Evolutionary conservation across 2,888 invertebrate genomes (phyloP).

Genomic region (Nephrotoma flavescens): DNA sequence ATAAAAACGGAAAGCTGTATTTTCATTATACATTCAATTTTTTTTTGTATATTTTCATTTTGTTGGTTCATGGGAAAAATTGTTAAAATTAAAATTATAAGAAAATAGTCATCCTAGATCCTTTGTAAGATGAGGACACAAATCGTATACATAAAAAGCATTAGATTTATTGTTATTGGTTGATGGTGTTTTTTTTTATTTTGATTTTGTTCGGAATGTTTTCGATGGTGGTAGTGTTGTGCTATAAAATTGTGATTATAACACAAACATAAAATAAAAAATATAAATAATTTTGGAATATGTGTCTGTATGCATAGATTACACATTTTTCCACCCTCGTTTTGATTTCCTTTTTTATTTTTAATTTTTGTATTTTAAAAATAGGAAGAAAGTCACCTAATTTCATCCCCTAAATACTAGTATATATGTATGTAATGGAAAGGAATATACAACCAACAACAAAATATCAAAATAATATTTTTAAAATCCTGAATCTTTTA

Average conservation of each 20-base stretch:
- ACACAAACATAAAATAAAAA: background rate
- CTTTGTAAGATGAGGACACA: background rate
- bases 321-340: background rate
- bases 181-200: background rate
- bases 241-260: background rate
- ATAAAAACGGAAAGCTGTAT: background rate
- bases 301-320: background rate
- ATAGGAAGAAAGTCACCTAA: background rate
- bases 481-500: background rate
- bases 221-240: background rate
- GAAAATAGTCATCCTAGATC: background rate
- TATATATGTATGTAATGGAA: background rate
- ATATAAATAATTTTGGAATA: background rate
- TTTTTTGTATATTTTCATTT: background rate
- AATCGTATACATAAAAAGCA: background rate
- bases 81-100: background rate
- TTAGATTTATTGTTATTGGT: background rate
- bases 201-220: background rate
- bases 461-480: background rate
- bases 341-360: background rate
- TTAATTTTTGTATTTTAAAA: background rate
- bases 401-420: background rate
- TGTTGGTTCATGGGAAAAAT: background rate
- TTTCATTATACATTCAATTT: background rate
- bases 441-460: background rate